phyloP scores from a whole-genome alignment of 2,797 vertebrate species.

The Crocodylus rhombifer region DNA sequence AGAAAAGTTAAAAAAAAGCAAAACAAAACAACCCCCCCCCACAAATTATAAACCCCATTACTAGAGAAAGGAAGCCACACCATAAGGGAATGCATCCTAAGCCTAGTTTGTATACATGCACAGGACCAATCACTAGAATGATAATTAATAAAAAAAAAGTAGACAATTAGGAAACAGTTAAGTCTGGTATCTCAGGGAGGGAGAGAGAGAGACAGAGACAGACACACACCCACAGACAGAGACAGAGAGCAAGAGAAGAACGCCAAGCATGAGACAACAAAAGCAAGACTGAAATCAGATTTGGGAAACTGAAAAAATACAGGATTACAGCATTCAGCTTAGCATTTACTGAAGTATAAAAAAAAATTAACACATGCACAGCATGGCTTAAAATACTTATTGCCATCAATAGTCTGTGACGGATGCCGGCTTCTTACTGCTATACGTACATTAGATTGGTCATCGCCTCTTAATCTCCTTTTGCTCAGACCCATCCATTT shows the following conservation, averaged over 20 bases:
- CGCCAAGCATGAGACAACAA: conserved; percentile 58
- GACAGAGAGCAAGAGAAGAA: conserved; percentile 26
- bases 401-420: conserved; percentile 64
- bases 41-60: not conserved
- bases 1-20: conserved; percentile 67
- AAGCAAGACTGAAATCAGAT: conserved; percentile 48
- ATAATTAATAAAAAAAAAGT: conserved; percentile 39
- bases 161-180: conserved; percentile 61
- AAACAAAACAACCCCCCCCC: too few species aligned
- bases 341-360: conserved; percentile 53
- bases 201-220: conserved; percentile 31
- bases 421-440: conserved; percentile 60
- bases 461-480: conserved; percentile 80
- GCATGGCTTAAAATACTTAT: conserved; percentile 66
- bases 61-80: conserved; percentile 42
- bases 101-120: not conserved
- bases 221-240: conserved; percentile 51
- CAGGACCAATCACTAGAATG: not conserved
- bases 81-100: not conserved
- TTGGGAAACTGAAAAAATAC: conserved; percentile 57
- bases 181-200: conserved; percentile 24
- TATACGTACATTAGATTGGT: conserved; percentile 66
- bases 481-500: conserved; percentile 82
- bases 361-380: conserved; percentile 54
- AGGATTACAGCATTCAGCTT: conserved; percentile 29